Base-by-base conservation (phyloP, 2,797 vertebrate genomes). In the Brachyalestes nurse region DNA sequence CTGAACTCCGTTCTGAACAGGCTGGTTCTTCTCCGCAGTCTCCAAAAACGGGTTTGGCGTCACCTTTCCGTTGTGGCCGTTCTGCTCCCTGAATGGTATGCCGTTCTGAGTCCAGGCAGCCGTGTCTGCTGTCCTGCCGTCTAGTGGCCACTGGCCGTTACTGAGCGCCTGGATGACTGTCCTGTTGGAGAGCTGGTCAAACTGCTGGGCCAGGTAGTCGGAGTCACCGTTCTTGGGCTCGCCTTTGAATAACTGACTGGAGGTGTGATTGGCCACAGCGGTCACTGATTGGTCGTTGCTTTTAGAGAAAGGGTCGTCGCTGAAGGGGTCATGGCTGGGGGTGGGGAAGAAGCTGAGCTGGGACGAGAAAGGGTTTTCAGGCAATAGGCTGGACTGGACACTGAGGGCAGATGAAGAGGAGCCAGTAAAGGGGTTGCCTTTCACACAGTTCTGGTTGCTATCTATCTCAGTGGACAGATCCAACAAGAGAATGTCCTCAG, bases 401-500 rank as follows among this genome's bases (percentile, higher is more conserved):
- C 96, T 92, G 79, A 88, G 85, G 90, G 91, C 91, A 89, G 89
- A 93, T 88, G 94, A 91, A 87, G 93, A 71, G 61, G 89, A 91
- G 87, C 93, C 61, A 61, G 92, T 91, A 94, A 96, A 95, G 85
- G 95, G 93, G 89, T 93, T 94, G 91, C 96, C 96, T 95, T 96
- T 97, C 93, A 95, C 92, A 94, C 95, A 96, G 92, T 97, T 96
- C 90, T 97, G 96, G 95, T 97, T 97, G 95, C 92, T 94, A 95
- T 98, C 97, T 93, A 98, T 96, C 94, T 98, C 97, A 94, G 95
- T 95, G 86, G 97, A 97, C 93, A 99, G 94, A 93, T 99, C 98
- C 96, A 99, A 95, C 96, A 99, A 97, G 84, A 97, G 95, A 94
- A 97, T 95, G 91, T 98, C 97, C 95, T 97, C 97, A 95, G 93